Percentiles rank a stretch among this genome's conserved stretches.
Conservation (phyloP, 2,888 invertebrate species). For the Polydrusus pterygomalis region DNA sequence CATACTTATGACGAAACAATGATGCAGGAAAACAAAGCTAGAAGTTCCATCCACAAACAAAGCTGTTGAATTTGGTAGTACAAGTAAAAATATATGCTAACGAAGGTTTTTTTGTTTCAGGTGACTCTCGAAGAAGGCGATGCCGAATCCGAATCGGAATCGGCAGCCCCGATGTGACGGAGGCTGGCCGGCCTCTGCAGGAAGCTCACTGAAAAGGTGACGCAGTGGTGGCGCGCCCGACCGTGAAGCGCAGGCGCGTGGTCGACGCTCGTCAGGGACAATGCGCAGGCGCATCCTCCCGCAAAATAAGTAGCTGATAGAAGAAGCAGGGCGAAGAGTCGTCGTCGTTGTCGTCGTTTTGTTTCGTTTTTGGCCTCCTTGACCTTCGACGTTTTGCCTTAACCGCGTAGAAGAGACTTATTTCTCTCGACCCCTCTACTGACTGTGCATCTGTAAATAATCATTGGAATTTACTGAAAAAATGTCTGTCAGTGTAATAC, state of each 20-base stretch:
- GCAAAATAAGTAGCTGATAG: constrained; percentile 52
- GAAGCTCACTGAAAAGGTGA: constrained; percentile 88
- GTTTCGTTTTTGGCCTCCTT: constrained; percentile 64
- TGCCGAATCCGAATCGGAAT: constrained; percentile 73
- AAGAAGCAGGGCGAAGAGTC: constrained; percentile 46
- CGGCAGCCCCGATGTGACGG: constrained; percentile 91
- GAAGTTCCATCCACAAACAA: too few relatives aligned
- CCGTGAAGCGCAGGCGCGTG: constrained; percentile 72
- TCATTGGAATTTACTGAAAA: constrained; percentile 60
- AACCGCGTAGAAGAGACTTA: constrained; percentile 68
- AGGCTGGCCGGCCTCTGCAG: constrained; percentile 92
- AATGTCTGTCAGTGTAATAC: constrained; percentile 71
- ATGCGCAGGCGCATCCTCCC: constrained; percentile 53
- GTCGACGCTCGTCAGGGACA: constrained; percentile 32
- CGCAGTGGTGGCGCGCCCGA: constrained; percentile 92
- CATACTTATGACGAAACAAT: too few relatives aligned
- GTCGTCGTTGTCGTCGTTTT: constrained; percentile 41
- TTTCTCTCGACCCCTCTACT: constrained; percentile 51
- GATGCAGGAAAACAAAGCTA: too few relatives aligned
- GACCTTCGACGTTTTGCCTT: constrained; percentile 70
- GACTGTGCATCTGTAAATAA: constrained; percentile 65
- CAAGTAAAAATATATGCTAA: constrained; percentile 6
- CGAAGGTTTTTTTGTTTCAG: constrained; percentile 69
- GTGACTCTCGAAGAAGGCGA: constrained; percentile 88
- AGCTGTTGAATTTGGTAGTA: neutral